phyloP scores from a whole-genome alignment of 2,888 invertebrate species.

The Morpho achilles region DNA sequence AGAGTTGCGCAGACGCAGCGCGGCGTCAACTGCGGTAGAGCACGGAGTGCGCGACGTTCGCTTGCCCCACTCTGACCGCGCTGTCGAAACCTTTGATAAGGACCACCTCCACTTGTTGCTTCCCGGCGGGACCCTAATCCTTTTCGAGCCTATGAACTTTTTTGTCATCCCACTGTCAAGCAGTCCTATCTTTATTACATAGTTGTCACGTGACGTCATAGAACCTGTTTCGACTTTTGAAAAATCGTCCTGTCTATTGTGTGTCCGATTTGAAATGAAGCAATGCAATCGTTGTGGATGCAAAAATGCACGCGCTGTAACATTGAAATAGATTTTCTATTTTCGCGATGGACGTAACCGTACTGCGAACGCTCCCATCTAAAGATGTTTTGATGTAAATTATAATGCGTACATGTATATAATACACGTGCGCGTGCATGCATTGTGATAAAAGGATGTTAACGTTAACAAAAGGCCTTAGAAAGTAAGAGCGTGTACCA shows the following conservation, averaged over 20 bases:
- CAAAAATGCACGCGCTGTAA: conserved; percentile 8
- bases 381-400: conserved; percentile 12
- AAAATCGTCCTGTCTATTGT: neutral
- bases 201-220: conserved; percentile 1
- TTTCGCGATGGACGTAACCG: conserved; percentile 20
- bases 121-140: conserved; percentile 66
- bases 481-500: conserved; percentile 33
- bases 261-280: neutral
- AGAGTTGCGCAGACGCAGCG: conserved; percentile 53
- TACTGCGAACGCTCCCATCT: conserved; percentile 6
- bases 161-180: conserved; percentile 35
- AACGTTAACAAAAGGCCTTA: conserved; percentile 14
- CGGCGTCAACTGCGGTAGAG: conserved; percentile 54
- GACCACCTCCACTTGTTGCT: conserved; percentile 54
- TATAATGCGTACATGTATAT: conserved; percentile 9
- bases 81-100: conserved; percentile 67
- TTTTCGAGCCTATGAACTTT: conserved; percentile 59
- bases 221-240: conserved; percentile 11
- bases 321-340: conserved; percentile 26
- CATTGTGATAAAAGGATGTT: conserved; percentile 4
- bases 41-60: conserved; percentile 42
- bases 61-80: conserved; percentile 54
- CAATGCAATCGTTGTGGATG: conserved; percentile 7
- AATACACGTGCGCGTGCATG: conserved; percentile 19
- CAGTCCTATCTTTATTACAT: conserved; percentile 25